These are phyloP conservation scores for Oreohelix idahoensis DNA, from an alignment of 1,140 invertebrate species.

Conservation along the genomic window DNA sequence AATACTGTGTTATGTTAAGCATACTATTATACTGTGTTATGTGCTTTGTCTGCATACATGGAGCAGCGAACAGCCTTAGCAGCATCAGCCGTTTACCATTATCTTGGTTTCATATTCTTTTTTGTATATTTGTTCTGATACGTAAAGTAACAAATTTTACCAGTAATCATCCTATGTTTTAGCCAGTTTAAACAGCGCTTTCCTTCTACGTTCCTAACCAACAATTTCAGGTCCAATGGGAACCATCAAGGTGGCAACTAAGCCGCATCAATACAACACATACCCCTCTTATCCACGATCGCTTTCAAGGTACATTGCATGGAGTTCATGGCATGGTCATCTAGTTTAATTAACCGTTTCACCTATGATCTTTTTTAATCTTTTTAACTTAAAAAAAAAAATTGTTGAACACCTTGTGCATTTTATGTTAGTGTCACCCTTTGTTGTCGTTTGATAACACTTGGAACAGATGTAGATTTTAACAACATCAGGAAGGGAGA, in stretches of 20 bases:
- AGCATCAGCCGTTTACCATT: no score
- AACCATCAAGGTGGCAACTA: background rate
- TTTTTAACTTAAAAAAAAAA: background rate
- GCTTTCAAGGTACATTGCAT: conserved; percentile 7
- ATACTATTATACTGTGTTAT: no score
- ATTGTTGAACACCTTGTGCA: conserved; percentile 40
- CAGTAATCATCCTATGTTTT: no score
- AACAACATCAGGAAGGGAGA: no score
- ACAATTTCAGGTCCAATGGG: conserved; percentile 7
- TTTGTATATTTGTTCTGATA: no score
- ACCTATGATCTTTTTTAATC: background rate
- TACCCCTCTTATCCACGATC: background rate
- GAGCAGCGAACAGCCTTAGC: no score
- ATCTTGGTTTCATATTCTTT: no score
- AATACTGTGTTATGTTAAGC: no score
- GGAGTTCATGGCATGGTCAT: background rate
- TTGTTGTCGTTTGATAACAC: background rate
- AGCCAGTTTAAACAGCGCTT: no score
- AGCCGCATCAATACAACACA: background rate
- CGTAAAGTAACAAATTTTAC: no score
- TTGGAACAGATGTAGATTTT: background rate
- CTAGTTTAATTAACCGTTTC: background rate
- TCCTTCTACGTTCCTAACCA: background rate
- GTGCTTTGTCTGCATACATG: no score
- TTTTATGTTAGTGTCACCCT: conserved; percentile 35